These are phyloP conservation scores for Chelidonichthys spinosus DNA, from an alignment of 2,797 vertebrate species.

Conservation along the genomic window DNA sequence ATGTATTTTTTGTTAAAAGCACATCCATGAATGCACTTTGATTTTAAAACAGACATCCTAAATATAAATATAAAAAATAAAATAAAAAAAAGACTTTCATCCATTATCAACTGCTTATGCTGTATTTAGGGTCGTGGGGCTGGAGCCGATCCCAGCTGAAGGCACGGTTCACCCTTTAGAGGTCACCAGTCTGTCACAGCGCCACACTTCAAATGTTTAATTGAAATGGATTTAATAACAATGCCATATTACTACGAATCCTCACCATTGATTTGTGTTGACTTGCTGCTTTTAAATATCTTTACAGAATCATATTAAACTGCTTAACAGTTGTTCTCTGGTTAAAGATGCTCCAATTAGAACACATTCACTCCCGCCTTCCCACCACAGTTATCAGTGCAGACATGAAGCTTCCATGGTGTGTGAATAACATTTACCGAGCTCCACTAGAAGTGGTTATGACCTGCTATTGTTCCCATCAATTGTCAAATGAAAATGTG, in stretches of 20 bases:
- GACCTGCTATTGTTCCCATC: conserved; percentile 75
- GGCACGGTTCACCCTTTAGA: too few relatives aligned
- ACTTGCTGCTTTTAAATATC: conserved; percentile 15
- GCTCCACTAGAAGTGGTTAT: conserved; percentile 45
- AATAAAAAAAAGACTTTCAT: background rate
- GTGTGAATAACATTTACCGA: conserved; percentile 55
- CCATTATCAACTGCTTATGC: too few relatives aligned
- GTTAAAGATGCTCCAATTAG: conserved; percentile 7
- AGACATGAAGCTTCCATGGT: conserved; percentile 49
- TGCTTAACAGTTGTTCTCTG: conserved; percentile 24
- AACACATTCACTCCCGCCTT: background rate
- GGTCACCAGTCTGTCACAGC: too few relatives aligned
- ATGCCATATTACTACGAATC: background rate
- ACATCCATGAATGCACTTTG: conserved; percentile 1
- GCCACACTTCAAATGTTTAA: background rate
- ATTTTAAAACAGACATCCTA: background rate
- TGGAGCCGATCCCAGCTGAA: too few relatives aligned
- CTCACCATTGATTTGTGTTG: background rate
- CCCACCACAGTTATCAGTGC: conserved; percentile 17
- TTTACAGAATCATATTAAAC: background rate
- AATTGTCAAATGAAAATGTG: conserved; percentile 74
- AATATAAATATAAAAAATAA: background rate
- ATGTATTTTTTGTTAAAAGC: conserved; percentile 4
- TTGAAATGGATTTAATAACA: background rate
- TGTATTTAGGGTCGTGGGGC: too few relatives aligned